These are phyloP conservation scores for Platanista minor DNA, from an alignment of 2,113 vertebrate genomes.

Conservation along the genomic window DNA sequence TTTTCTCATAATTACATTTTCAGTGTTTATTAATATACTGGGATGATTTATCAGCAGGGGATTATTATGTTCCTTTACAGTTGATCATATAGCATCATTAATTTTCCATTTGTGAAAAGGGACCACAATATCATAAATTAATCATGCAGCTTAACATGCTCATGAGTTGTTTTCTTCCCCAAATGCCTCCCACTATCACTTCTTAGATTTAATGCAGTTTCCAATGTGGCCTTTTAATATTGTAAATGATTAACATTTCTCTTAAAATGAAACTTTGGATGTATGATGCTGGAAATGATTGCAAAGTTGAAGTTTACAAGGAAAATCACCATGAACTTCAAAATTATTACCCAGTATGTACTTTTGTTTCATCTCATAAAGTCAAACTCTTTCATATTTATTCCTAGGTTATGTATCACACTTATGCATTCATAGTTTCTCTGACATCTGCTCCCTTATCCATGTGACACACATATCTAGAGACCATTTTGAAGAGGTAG, in stretches of 20 bases:
- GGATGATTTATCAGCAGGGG: not conserved
- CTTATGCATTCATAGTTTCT: not conserved
- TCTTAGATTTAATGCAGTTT: conserved; percentile 10
- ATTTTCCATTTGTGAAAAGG: conserved; percentile 29
- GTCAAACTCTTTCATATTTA: not conserved
- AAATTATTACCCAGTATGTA: not conserved
- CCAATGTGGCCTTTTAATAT: not conserved
- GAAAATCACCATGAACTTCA: conserved; percentile 13
- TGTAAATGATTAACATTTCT: not conserved
- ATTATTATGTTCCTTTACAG: not conserved
- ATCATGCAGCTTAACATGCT: not conserved
- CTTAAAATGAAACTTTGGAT: not conserved
- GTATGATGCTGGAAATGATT: not conserved
- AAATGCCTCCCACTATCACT: not conserved
- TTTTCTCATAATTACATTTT: not conserved
- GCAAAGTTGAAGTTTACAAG: not conserved
- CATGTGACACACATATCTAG: not conserved
- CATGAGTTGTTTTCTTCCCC: conserved; percentile 10
- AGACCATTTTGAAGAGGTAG: not conserved
- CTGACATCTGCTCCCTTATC: not conserved
- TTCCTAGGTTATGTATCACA: not conserved
- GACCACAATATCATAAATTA: conserved; percentile 7
- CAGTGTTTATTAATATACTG: not conserved
- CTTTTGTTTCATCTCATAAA: conserved; percentile 24
- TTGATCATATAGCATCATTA: not conserved